phyloP scores from a whole-genome alignment of 2,797 vertebrate species.

The Phrynocephalus guinanensis region DNA sequence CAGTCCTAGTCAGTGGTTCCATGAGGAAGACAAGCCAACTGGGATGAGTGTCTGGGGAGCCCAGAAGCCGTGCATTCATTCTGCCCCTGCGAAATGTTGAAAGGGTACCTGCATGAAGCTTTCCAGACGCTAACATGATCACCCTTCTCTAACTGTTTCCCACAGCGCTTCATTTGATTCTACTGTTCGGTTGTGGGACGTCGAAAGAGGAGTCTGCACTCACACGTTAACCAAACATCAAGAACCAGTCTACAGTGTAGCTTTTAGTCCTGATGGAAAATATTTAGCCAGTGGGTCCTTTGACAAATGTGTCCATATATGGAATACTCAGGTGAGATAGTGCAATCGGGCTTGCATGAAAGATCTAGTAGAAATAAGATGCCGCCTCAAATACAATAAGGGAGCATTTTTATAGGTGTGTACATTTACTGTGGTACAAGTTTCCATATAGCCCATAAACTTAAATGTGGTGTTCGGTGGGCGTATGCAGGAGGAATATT shows the following conservation, averaged over 20 bases:
- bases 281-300: slow-evolving; percentile 96
- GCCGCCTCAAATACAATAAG: background rate
- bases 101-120: accelerated
- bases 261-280: slow-evolving; percentile 94
- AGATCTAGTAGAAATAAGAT: slow-evolving; percentile 29
- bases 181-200: slow-evolving; percentile 94
- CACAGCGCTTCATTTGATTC: slow-evolving; percentile 94
- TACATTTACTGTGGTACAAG: background rate
- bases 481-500: background rate
- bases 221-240: slow-evolving; percentile 95
- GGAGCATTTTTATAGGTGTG: background rate
- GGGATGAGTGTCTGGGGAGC: background rate
- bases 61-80: background rate
- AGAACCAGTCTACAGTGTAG: slow-evolving; percentile 96
- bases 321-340: slow-evolving; percentile 89
- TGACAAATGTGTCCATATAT: slow-evolving; percentile 97
- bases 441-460: background rate
- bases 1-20: too few species aligned
- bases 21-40: background rate
- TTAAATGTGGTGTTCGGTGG: background rate
- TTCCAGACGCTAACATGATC: background rate
- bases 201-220: slow-evolving; percentile 90
- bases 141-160: slow-evolving; percentile 43
- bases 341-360: slow-evolving; percentile 8
- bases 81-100: background rate